Percentiles rank a stretch among this genome's conserved stretches.
Evolutionary conservation across 2,797 vertebrate genomes (phyloP).

Genomic region (Aldrovandia affinis): DNA sequence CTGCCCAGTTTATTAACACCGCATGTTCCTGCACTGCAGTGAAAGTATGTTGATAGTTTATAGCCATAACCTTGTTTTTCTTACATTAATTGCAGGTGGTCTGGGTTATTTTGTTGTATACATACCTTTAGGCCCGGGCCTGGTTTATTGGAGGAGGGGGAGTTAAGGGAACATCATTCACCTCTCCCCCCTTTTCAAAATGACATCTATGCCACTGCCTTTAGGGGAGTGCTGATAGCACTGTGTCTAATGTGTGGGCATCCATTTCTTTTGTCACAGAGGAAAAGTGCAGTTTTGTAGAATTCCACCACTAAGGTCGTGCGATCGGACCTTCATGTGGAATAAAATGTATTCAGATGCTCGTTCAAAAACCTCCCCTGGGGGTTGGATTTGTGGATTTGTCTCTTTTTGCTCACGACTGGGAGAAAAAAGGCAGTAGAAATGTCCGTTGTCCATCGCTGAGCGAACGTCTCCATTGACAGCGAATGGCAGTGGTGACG

Average conservation of each 20-base stretch:
- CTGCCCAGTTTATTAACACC: slow-evolving; percentile 46
- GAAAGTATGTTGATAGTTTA: background rate
- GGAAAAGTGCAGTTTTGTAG: background rate
- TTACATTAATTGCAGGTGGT: slow-evolving; percentile 68
- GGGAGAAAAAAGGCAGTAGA: too few species aligned
- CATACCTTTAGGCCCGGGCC: background rate
- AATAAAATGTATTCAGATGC: background rate
- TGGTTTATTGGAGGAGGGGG: background rate
- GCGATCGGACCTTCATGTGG: background rate
- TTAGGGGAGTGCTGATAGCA: background rate
- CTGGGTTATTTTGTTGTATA: slow-evolving; percentile 1
- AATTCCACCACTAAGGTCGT: background rate
- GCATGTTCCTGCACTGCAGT: background rate
- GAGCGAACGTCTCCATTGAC: background rate
- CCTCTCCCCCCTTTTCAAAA: background rate
- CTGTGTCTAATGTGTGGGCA: background rate
- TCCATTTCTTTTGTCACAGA: background rate
- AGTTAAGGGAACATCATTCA: background rate
- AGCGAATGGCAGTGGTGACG: background rate
- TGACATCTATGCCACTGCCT: background rate
- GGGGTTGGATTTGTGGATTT: background rate
- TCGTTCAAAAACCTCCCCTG: too few species aligned
- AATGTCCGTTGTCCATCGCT: background rate
- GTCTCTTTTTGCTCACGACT: background rate
- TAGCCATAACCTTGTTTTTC: slow-evolving; percentile 52